Evolutionary conservation across 2,797 vertebrate species (phyloP).

Genomic region (Mormyrops boulengeri): DNA sequence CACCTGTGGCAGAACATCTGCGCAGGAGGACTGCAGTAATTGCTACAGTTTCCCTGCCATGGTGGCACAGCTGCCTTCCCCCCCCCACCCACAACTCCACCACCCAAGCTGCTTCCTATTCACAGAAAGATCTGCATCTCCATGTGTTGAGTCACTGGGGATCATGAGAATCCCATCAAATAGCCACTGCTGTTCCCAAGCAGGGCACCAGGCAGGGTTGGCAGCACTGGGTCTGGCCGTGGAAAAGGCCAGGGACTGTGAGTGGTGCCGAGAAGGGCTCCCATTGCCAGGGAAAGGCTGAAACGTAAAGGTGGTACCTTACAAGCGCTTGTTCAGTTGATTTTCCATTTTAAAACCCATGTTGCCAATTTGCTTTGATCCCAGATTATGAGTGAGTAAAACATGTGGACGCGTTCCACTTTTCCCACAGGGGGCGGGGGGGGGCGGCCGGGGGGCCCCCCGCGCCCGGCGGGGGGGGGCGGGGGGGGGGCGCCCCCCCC

Average conservation of each 20-base stretch:
- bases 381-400: slow-evolving; percentile 7
- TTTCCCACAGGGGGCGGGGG: too few relatives aligned
- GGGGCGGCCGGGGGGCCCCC: too few relatives aligned
- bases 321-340: background rate
- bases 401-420: background rate
- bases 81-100: background rate
- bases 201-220: background rate
- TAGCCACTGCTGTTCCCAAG: background rate
- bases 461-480: too few relatives aligned
- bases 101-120: background rate
- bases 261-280: too few relatives aligned
- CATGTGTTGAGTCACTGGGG: background rate
- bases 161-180: background rate
- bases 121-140: background rate
- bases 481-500: too few relatives aligned
- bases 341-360: background rate
- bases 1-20: background rate
- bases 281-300: background rate
- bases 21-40: background rate
- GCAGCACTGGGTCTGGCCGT: background rate
- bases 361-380: background rate
- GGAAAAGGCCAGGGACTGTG: background rate
- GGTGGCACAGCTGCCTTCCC: background rate
- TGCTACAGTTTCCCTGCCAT: background rate
- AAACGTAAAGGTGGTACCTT: background rate